A percentile compares a stretch with the other conserved stretches of the same genome.
phyloP scores from a whole-genome alignment of 2,113 vertebrate species.

The Scomber scombrus region DNA sequence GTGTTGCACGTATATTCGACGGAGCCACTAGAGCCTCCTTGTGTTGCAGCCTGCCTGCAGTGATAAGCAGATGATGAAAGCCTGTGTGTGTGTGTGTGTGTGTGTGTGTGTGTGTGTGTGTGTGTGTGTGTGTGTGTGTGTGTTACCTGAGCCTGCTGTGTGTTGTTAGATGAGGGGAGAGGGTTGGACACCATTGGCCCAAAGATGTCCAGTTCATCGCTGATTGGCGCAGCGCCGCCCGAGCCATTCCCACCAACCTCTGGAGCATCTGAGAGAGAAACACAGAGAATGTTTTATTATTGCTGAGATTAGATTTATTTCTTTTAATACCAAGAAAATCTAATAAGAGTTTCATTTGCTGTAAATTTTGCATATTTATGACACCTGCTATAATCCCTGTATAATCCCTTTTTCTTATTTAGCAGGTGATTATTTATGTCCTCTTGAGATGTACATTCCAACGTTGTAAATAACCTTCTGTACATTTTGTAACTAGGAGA shows the following conservation, averaged over 20 bases:
- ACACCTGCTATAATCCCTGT: not conserved
- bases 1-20: not conserved
- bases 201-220: constrained; percentile 95
- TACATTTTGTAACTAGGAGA: too few species aligned
- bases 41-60: constrained; percentile 50
- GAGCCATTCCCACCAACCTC: constrained; percentile 82
- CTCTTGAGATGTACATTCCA: too few species aligned
- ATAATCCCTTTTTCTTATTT: too few species aligned
- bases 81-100: constrained; percentile 13
- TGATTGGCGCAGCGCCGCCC: constrained; percentile 79
- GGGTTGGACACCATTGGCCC: constrained; percentile 99
- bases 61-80: constrained; percentile 72
- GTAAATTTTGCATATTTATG: not conserved
- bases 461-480: too few species aligned
- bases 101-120: too few species aligned
- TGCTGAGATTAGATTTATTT: too few species aligned
- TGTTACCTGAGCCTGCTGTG: constrained; percentile 75
- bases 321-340: too few species aligned
- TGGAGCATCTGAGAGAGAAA: constrained; percentile 87
- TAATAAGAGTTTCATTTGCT: too few species aligned
- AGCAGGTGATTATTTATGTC: too few species aligned
- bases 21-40: constrained; percentile 19
- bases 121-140: constrained; percentile 42
- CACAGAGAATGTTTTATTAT: constrained; percentile 8
- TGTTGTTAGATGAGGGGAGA: constrained; percentile 86